Conservation (phyloP, 2,888 invertebrate species). For the Stictocephala bisonia region DNA sequence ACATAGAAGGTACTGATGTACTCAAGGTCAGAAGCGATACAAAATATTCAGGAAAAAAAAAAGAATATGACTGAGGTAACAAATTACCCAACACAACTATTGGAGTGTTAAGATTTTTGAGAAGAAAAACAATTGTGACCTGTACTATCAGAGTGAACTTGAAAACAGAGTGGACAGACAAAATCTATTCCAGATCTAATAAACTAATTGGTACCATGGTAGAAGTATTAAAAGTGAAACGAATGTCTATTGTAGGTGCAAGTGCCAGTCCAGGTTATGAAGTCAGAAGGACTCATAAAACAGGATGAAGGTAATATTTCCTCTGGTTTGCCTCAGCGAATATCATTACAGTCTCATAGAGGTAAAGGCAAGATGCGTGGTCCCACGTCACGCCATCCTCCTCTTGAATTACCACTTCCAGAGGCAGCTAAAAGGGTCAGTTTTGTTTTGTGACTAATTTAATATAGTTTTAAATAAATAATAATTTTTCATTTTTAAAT, state of each 20-base stretch:
- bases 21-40: too few relatives aligned
- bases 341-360: slow-evolving; percentile 13
- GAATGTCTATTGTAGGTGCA: background rate
- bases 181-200: too few relatives aligned
- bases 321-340: slow-evolving; percentile 23
- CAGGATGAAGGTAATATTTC: slow-evolving; percentile 3
- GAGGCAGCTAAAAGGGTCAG: slow-evolving; percentile 77
- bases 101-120: too few relatives aligned
- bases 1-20: too few relatives aligned
- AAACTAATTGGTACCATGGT: too few relatives aligned
- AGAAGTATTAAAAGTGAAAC: background rate
- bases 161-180: too few relatives aligned
- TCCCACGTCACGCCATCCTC: slow-evolving; percentile 23
- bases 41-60: too few relatives aligned
- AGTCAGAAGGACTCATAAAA: slow-evolving; percentile 10
- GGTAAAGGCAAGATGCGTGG: slow-evolving; percentile 8
- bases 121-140: too few relatives aligned
- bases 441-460: slow-evolving; percentile 8
- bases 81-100: too few relatives aligned
- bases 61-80: too few relatives aligned
- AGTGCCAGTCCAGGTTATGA: slow-evolving; percentile 21
- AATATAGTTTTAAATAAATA: background rate
- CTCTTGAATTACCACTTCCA: slow-evolving; percentile 69
- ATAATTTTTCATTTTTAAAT: background rate
- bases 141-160: too few relatives aligned